These are phyloP conservation scores for Hemicentrotus pulcherrimus DNA, from an alignment of 35 echinoderm and acorn worm species.

Conservation along the genomic window DNA sequence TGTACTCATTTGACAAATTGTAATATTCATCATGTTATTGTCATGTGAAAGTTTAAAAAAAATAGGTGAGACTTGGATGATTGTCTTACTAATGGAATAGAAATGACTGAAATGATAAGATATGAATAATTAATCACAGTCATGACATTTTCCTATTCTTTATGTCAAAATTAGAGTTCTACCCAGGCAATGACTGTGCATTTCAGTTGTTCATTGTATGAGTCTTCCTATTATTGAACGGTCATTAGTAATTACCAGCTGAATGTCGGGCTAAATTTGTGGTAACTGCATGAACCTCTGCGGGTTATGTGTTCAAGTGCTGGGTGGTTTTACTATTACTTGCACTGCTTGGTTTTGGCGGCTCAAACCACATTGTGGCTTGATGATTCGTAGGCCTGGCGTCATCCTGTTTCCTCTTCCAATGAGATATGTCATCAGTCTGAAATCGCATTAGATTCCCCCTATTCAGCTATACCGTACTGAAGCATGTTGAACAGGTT, in stretches of 20 bases:
- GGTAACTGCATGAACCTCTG: background rate
- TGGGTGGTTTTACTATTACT: slow-evolving; percentile 24
- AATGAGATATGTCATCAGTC: slow-evolving; percentile 51
- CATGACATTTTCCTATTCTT: background rate
- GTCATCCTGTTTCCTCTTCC: slow-evolving; percentile 39
- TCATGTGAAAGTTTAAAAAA: no score
- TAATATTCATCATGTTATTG: no score
- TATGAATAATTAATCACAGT: background rate
- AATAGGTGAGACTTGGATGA: background rate
- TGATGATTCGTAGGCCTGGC: slow-evolving; percentile 51
- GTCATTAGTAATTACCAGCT: slow-evolving; percentile 1
- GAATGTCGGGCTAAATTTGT: slow-evolving; percentile 12
- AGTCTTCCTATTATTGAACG: background rate
- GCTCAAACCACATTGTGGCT: slow-evolving; percentile 41
- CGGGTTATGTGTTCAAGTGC: background rate
- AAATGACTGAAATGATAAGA: background rate
- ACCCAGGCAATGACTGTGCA: background rate
- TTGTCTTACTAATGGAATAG: background rate
- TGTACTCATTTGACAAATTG: no score
- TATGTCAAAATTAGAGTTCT: background rate
- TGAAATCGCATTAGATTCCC: slow-evolving; percentile 6
- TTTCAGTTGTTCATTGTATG: background rate
- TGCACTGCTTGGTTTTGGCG: background rate
- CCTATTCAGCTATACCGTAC: background rate
- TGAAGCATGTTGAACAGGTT: background rate